These are phyloP conservation scores for Scaptomyza reducta DNA, from an alignment of 2,888 invertebrate species.

Conservation along the genomic window DNA sequence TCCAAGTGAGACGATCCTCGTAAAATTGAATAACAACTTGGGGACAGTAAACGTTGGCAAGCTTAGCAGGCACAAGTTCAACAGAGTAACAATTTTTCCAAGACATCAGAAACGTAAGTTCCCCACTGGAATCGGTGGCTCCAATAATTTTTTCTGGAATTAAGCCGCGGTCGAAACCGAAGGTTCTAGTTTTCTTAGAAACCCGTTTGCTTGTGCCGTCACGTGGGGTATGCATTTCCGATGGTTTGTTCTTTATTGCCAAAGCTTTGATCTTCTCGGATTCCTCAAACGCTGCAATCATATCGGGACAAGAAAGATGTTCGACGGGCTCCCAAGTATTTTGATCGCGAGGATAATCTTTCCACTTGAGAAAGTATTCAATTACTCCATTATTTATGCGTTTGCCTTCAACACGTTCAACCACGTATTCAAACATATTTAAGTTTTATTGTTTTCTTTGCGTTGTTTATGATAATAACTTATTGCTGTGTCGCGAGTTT, in stretches of 20 bases:
- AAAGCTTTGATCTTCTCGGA: slow-evolving; percentile 87
- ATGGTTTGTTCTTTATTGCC: slow-evolving; percentile 81
- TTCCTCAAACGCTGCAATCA: slow-evolving; percentile 93
- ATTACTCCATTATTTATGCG: slow-evolving; percentile 89
- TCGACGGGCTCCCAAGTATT: slow-evolving; percentile 98
- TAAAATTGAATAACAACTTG: slow-evolving; percentile 96
- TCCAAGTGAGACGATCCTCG: slow-evolving; percentile 96
- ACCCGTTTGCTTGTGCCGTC: slow-evolving; percentile 29
- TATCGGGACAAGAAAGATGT: slow-evolving; percentile 94
- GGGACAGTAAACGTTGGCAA: slow-evolving; percentile 93
- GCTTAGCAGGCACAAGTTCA: slow-evolving; percentile 92
- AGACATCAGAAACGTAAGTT: slow-evolving; percentile 96
- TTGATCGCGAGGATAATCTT: slow-evolving; percentile 92
- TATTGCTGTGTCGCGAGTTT: background rate
- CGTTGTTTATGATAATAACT: background rate
- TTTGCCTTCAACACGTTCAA: slow-evolving; percentile 95
- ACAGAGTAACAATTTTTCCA: slow-evolving; percentile 96
- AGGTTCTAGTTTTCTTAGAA: slow-evolving; percentile 16
- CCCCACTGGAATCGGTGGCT: slow-evolving; percentile 95
- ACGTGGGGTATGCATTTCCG: slow-evolving; percentile 59
- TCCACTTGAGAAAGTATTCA: slow-evolving; percentile 91
- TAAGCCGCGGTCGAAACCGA: slow-evolving; percentile 92
- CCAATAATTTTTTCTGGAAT: slow-evolving; percentile 93
- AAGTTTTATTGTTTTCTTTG: background rate
- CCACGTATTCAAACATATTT: slow-evolving; percentile 90